Base-by-base conservation (phyloP, 2,888 invertebrate species). In the Nasonovia ribisnigri region DNA sequence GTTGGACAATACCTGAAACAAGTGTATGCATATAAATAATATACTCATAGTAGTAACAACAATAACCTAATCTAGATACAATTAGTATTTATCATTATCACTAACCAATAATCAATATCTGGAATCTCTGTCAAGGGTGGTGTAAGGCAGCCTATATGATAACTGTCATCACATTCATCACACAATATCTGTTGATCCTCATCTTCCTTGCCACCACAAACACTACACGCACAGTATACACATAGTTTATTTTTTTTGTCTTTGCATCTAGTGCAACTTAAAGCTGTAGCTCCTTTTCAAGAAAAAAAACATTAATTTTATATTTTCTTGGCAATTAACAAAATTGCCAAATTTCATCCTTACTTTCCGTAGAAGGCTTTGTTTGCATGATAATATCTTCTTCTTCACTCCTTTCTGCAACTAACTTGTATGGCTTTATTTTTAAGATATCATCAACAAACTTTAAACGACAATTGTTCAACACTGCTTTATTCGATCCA, bases 81-180 rank as follows among this genome's bases (percentile, higher is more conserved):
- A 92, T 48, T 54, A 87, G 57, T 51, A 87, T 46, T 51, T 43
- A 16, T 51, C 16, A 51, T 51, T 51, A 51, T 77, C 36, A 94
- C 95, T 95, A 94, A 96, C 97, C 97, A 97, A 95, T 97, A 97
- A 95, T 98, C 97, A 16, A 97, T 96, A 0, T 77, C 20, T 36
- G 98, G 98, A 16, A 98, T 95, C 93, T 96, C 96, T 0, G 96
- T 95, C n/a, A 98, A 96, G 0, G 98, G 97, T 1, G 98, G 98
- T 36, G 96, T 95, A 51, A 98, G 96, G 95, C 98, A 98, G 90
- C 96, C 96, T 95, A 97, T 96, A 95, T 98, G 98, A 95, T 96
- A 98, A 0, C 97, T 97, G 87, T 96, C 96, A 95, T 98, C 97
- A 95, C 98, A 98, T 95, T 98, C 98, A 95, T 98, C 98, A 95